Percentiles rank a stretch among this genome's conserved stretches.
These are phyloP conservation scores for Acromyrmex heyeri DNA, from an alignment of 1,140 invertebrate genomes.

Conservation along the genomic window DNA sequence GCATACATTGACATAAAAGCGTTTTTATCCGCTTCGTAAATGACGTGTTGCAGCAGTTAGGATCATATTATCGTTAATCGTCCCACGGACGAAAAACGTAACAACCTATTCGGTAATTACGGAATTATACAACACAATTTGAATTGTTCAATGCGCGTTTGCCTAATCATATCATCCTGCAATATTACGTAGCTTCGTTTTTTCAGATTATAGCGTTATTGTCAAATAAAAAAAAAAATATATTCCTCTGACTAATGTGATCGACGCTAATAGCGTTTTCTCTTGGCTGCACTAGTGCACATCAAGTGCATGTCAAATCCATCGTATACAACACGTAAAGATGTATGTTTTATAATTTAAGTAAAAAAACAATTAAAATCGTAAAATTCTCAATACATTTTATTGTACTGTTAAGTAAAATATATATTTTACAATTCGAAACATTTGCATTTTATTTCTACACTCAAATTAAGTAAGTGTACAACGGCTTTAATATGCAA, in stretches of 20 bases:
- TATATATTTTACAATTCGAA: too few species aligned
- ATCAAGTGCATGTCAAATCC: too few species aligned
- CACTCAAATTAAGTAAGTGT: too few species aligned
- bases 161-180: conserved; percentile 18
- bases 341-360: too few species aligned
- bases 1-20: conserved; percentile 43
- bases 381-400: too few species aligned
- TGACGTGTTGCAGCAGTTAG: conserved; percentile 27
- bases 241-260: background rate
- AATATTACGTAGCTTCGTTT: background rate
- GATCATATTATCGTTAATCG: conserved; percentile 41
- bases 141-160: background rate
- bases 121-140: conserved; percentile 11
- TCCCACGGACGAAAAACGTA: conserved; percentile 3
- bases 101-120: conserved; percentile 28
- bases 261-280: background rate
- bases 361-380: too few species aligned
- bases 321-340: too few species aligned
- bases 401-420: too few species aligned
- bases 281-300: too few species aligned
- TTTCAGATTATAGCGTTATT: background rate
- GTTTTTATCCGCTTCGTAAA: conserved; percentile 46
- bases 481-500: too few species aligned
- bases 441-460: too few species aligned
- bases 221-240: background rate